A percentile compares a stretch with the other conserved stretches of the same genome.
These are phyloP conservation scores for Xenopus borealis DNA, from an alignment of 2,113 vertebrate genomes.

Conservation along the genomic window DNA sequence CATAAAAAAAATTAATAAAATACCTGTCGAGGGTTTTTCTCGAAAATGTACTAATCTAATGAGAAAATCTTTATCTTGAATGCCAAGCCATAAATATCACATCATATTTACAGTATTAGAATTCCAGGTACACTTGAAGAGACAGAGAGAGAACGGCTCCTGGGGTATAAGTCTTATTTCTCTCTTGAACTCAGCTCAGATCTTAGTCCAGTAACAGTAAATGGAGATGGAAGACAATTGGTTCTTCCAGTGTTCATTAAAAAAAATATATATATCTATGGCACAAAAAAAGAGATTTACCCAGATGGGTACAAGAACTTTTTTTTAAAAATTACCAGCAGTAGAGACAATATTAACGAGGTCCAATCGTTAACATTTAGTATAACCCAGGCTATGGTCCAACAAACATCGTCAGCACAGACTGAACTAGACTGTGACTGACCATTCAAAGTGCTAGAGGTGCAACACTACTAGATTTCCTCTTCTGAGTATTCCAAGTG, in stretches of 20 bases:
- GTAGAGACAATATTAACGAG: not conserved
- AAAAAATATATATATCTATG: not conserved
- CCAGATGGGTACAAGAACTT: conserved; percentile 7
- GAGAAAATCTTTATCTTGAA: not conserved
- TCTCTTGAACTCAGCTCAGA: not conserved
- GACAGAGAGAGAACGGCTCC: not conserved
- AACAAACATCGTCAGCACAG: not conserved
- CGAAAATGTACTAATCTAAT: not conserved
- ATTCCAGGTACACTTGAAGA: not conserved
- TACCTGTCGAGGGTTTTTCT: too few relatives aligned
- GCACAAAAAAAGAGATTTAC: not conserved
- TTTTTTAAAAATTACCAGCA: conserved; percentile 1
- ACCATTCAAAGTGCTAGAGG: not conserved
- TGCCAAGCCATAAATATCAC: not conserved
- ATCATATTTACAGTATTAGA: not conserved
- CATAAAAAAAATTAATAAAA: too few relatives aligned
- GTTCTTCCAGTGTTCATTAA: not conserved
- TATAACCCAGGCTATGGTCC: not conserved
- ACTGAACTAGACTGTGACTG: not conserved
- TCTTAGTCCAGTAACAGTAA: not conserved
- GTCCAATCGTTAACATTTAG: not conserved
- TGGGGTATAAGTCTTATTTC: not conserved
- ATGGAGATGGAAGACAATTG: not conserved
- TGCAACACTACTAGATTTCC: not conserved
- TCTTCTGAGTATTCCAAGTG: not conserved